These are phyloP conservation scores for Sogatella furcifera DNA, from an alignment of 1,140 invertebrate genomes.

Conservation along the genomic window DNA sequence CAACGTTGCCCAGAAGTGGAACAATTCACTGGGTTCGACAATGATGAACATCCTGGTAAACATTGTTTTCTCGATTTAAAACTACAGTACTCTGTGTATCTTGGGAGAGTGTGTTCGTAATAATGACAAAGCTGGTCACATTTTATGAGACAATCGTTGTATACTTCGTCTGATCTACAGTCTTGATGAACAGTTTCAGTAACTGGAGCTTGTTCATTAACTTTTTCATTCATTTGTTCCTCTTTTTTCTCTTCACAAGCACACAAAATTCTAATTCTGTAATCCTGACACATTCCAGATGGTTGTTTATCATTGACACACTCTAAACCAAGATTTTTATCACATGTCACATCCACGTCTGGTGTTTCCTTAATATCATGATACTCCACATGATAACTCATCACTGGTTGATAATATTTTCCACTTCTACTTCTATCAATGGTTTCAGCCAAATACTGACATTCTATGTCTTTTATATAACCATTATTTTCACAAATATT, in stretches of 20 bases:
- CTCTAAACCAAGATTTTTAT: slow-evolving; percentile 18
- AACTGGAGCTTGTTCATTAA: neutral
- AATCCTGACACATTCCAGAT: slow-evolving; percentile 27
- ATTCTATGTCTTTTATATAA: slow-evolving; percentile 9
- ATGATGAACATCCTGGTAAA: slow-evolving; percentile 32
- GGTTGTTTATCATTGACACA: slow-evolving; percentile 24
- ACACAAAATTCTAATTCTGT: slow-evolving; percentile 31
- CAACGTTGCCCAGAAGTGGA: slow-evolving; percentile 37
- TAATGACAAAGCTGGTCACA: slow-evolving; percentile 46
- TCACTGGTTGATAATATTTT: neutral
- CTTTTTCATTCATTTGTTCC: slow-evolving; percentile 3
- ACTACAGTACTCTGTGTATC: slow-evolving; percentile 21
- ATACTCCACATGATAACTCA: neutral
- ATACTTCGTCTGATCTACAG: slow-evolving; percentile 36
- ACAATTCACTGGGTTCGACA: neutral
- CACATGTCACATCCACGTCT: slow-evolving; percentile 22
- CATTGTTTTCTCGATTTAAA: slow-evolving; percentile 37
- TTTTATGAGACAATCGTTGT: slow-evolving; percentile 45
- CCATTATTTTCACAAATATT: slow-evolving; percentile 1
- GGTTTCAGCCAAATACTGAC: neutral
- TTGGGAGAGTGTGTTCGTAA: slow-evolving; percentile 29
- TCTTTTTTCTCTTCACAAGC: slow-evolving; percentile 2
- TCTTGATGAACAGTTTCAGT: slow-evolving; percentile 8
- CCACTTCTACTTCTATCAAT: neutral
- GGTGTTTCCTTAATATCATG: slow-evolving; percentile 17